Evolutionary conservation across 2,888 invertebrate species (phyloP).

Genomic region (Caenorhabditis angaria): DNA sequence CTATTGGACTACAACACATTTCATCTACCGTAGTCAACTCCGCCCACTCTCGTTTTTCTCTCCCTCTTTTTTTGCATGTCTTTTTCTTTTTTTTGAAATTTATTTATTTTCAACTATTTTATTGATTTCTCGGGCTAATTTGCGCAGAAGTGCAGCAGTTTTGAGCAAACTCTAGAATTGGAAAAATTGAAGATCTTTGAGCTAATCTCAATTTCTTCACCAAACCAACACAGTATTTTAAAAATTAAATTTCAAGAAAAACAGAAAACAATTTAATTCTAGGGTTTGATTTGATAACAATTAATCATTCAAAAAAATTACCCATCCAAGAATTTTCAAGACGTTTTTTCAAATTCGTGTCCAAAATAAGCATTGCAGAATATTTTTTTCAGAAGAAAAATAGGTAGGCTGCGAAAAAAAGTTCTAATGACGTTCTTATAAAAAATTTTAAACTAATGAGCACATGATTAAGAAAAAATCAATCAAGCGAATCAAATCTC

Average conservation of each 20-base stretch:
- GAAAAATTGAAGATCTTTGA: no score
- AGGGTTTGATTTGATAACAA: no score
- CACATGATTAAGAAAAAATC: not conserved
- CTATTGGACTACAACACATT: not conserved
- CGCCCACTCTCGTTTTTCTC: not conserved
- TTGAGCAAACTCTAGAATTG: no score
- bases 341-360: slow-evolving; percentile 11
- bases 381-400: not conserved
- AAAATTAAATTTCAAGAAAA: no score
- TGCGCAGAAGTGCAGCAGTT: slow-evolving; percentile 14
- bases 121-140: not conserved
- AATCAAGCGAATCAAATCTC: not conserved
- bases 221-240: no score
- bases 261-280: no score
- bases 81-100: not conserved
- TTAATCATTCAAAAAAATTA: no score
- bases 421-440: slow-evolving; percentile 1
- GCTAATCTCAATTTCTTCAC: no score
- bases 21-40: not conserved
- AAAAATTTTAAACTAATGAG: not conserved
- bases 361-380: not conserved
- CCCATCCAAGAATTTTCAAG: no score
- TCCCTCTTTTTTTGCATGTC: not conserved
- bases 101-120: not conserved
- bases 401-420: not conserved